phyloP scores from a whole-genome alignment of 2,797 vertebrate genomes.

The Simalia tracyae region DNA sequence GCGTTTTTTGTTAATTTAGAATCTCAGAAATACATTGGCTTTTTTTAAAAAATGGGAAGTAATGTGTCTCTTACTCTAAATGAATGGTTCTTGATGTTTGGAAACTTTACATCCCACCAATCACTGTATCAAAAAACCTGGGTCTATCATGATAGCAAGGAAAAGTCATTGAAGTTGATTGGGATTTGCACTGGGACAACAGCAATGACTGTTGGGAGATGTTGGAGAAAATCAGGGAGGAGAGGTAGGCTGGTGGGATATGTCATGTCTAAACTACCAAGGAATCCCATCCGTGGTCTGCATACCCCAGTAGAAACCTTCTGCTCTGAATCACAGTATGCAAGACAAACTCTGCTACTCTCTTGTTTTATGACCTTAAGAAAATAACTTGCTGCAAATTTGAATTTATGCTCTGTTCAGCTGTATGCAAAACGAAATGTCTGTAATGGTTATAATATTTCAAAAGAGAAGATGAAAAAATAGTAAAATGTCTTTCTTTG shows the following conservation, averaged over 20 bases:
- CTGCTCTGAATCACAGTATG: neutral
- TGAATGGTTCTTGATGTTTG: neutral
- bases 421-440: neutral
- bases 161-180: neutral
- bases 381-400: neutral
- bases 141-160: neutral
- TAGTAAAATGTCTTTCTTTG: neutral
- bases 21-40: neutral
- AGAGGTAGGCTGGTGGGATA: neutral
- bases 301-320: neutral
- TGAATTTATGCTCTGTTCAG: neutral
- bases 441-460: neutral
- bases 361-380: neutral
- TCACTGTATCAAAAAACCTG: neutral
- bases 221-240: neutral
- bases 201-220: neutral
- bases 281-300: neutral
- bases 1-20: neutral
- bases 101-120: neutral
- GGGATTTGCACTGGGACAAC: neutral
- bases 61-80: neutral
- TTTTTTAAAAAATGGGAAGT: neutral
- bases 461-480: neutral
- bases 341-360: neutral
- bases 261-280: neutral